A percentile compares a stretch with the other conserved stretches of the same genome.
Conservation (phyloP, 2,888 invertebrate genomes). For the Eupithecia tripunctaria region DNA sequence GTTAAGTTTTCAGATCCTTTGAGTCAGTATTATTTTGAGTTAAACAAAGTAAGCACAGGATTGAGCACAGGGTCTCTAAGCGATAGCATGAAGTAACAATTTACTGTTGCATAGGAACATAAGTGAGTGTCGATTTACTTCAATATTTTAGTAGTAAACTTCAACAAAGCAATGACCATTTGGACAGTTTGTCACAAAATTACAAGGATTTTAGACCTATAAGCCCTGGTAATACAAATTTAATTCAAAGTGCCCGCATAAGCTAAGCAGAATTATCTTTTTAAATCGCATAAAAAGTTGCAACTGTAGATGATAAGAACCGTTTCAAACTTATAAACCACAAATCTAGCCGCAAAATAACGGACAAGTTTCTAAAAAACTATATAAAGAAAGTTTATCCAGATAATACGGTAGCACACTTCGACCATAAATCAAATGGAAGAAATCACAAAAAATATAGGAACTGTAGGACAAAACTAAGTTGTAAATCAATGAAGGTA, state of each 20-base stretch:
- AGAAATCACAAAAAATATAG: conserved; percentile 4
- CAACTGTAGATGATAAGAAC: conserved; percentile 1
- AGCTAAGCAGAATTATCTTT: not conserved
- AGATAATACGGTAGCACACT: conserved; percentile 41
- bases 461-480: conserved; percentile 20
- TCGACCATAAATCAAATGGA: conserved; percentile 36
- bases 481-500: conserved; percentile 55
- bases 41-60: not conserved
- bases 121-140: too few relatives aligned
- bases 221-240: not conserved
- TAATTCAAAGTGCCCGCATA: not conserved
- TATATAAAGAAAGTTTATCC: conserved; percentile 30
- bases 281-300: not conserved
- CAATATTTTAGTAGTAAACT: too few relatives aligned
- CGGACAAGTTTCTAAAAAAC: conserved; percentile 5
- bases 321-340: conserved; percentile 7
- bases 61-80: not conserved
- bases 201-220: not conserved
- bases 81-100: not conserved
- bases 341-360: conserved; percentile 11
- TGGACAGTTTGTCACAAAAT: not conserved
- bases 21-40: not conserved
- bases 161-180: not conserved
- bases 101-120: not conserved
- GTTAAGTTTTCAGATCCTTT: not conserved